These are phyloP conservation scores for Drosophila persimilis DNA, from an alignment of 1,140 invertebrate species.

Conservation along the genomic window DNA sequence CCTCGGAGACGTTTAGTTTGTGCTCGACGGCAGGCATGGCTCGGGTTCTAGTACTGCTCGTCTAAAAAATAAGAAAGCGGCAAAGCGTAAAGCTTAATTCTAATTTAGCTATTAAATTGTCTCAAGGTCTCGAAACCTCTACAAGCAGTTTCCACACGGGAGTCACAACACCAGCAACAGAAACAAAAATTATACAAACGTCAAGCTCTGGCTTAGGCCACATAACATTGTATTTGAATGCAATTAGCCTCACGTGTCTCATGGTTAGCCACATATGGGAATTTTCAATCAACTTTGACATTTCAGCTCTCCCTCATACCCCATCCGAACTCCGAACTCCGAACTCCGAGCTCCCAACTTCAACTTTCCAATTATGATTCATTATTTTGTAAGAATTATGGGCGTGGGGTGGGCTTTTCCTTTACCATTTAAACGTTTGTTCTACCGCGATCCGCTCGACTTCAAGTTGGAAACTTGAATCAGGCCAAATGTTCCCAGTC, in stretches of 20 bases:
- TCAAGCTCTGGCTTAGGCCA: background rate
- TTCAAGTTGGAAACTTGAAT: slow-evolving; percentile 69
- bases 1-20: slow-evolving; percentile 63
- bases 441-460: slow-evolving; percentile 48
- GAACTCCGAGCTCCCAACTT: background rate
- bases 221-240: slow-evolving; percentile 9
- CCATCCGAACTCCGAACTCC: background rate
- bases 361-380: background rate
- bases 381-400: slow-evolving; percentile 7
- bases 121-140: slow-evolving; percentile 2
- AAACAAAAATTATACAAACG: slow-evolving; percentile 9
- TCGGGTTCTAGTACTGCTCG: slow-evolving; percentile 20
- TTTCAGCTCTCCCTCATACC: background rate
- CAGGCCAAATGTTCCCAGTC: slow-evolving; percentile 66
- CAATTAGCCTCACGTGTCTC: slow-evolving; percentile 34
- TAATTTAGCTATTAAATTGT: slow-evolving; percentile 3
- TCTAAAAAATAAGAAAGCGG: slow-evolving; percentile 28
- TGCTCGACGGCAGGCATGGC: slow-evolving; percentile 73
- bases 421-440: slow-evolving; percentile 24
- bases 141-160: background rate
- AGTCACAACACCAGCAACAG: background rate
- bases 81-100: slow-evolving; percentile 3
- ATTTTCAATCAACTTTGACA: slow-evolving; percentile 19
- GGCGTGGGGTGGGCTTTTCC: no score
- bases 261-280: slow-evolving; percentile 34